Conservation (phyloP, 2,113 vertebrate genomes). For the Triplophysa dalaica region DNA sequence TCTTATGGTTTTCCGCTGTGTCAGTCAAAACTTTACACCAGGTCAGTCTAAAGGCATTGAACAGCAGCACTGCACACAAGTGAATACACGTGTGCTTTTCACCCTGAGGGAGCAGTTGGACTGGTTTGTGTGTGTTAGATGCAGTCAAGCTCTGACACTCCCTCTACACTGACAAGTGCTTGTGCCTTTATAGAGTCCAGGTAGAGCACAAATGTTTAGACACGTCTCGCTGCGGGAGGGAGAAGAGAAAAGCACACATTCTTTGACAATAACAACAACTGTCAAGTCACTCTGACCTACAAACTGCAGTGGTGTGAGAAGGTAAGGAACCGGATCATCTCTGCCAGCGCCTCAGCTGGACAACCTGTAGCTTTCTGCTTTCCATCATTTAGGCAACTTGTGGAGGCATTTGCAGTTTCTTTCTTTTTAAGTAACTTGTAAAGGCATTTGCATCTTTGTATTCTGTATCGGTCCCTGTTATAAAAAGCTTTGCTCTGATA, state of each 20-base stretch:
- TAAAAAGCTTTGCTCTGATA: neutral
- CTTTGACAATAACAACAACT: conserved; percentile 7
- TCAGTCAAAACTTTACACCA: too few species aligned
- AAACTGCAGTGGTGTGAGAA: conserved; percentile 56
- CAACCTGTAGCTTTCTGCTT: neutral
- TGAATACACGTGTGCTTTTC: neutral
- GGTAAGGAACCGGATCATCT: conserved; percentile 59
- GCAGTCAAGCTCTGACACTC: conserved; percentile 62
- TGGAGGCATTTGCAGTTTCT: neutral
- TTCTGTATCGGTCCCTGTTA: neutral
- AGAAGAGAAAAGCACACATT: conserved; percentile 3
- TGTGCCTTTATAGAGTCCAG: conserved; percentile 58
- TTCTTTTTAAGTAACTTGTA: neutral
- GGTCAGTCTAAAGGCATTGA: neutral
- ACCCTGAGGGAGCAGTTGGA: conserved; percentile 45
- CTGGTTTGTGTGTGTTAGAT: conserved; percentile 58
- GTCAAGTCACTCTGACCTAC: conserved; percentile 60
- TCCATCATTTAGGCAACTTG: neutral
- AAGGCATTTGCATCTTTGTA: neutral
- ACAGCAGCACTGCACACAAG: neutral
- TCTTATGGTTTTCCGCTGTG: too few species aligned
- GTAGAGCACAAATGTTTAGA: conserved; percentile 55
- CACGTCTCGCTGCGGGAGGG: conserved; percentile 42
- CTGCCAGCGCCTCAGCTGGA: neutral
- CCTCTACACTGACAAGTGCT: conserved; percentile 52